Conservation (phyloP, 2,888 invertebrate genomes). For the Parnassius orleans region DNA sequence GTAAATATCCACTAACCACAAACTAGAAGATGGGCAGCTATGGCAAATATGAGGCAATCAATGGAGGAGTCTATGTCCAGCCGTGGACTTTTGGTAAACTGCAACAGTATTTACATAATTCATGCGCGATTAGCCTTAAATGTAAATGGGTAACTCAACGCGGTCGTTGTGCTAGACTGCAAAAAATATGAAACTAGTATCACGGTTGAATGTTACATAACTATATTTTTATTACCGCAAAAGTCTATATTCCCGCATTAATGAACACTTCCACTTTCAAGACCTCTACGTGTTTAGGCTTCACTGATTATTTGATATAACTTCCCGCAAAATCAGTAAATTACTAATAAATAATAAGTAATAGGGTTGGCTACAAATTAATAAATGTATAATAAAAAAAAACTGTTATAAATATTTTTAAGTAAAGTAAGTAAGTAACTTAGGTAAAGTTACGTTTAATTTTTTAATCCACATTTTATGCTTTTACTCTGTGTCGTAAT, state of each 20-base stretch:
- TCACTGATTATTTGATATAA: slow-evolving; percentile 4
- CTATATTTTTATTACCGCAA: slow-evolving; percentile 19
- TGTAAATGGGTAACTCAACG: slow-evolving; percentile 15
- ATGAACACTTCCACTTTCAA: slow-evolving; percentile 17
- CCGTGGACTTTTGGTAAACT: no score
- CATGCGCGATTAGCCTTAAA: slow-evolving; percentile 7
- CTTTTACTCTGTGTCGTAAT: no score
- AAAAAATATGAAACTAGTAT: slow-evolving; percentile 25
- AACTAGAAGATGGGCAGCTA: no score
- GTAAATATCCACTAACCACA: no score
- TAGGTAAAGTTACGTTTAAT: no score
- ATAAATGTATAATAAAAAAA: no score
- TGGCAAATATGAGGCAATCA: no score
- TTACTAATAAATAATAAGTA: not conserved
- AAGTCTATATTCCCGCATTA: slow-evolving; percentile 10
- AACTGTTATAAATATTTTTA: no score
- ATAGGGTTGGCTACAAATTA: no score
- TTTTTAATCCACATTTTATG: no score
- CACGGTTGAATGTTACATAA: slow-evolving; percentile 21
- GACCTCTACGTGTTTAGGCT: slow-evolving; percentile 3
- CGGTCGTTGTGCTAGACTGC: slow-evolving; percentile 23
- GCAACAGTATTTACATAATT: not conserved
- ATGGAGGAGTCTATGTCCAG: no score
- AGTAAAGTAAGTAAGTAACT: no score
- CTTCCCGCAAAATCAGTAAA: not conserved